These are phyloP conservation scores for Drosophila tsacasi DNA, from an alignment of 1,140 invertebrate genomes.

Conservation along the genomic window DNA sequence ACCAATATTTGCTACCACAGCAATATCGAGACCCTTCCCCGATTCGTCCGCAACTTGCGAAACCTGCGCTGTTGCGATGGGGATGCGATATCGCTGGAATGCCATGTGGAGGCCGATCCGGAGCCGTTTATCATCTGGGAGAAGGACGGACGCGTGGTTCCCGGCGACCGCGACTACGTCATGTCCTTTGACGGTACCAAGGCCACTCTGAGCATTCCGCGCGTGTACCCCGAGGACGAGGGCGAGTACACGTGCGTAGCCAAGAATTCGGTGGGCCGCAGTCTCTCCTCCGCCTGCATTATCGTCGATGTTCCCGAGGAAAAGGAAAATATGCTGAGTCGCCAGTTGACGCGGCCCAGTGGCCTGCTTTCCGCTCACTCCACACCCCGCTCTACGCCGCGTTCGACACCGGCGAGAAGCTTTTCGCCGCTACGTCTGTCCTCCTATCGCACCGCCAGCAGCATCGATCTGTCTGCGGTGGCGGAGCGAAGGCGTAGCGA, in stretches of 20 bases:
- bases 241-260: slow-evolving; percentile 95
- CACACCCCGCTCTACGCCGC: slow-evolving; percentile 90
- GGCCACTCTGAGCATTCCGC: slow-evolving; percentile 90
- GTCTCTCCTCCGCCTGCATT: slow-evolving; percentile 91
- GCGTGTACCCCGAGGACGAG: slow-evolving; percentile 94
- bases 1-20: slow-evolving; percentile 85
- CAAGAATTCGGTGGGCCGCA: slow-evolving; percentile 92
- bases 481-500: slow-evolving; percentile 86
- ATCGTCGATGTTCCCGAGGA: slow-evolving; percentile 93
- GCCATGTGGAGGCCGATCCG: slow-evolving; percentile 89
- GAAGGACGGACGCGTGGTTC: slow-evolving; percentile 90
- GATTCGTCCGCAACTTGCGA: slow-evolving; percentile 89
- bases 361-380: slow-evolving; percentile 89
- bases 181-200: slow-evolving; percentile 89
- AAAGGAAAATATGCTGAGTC: slow-evolving; percentile 90
- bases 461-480: slow-evolving; percentile 67
- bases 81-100: slow-evolving; percentile 92
- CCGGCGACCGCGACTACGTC: slow-evolving; percentile 87
- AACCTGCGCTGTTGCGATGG: slow-evolving; percentile 93
- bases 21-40: slow-evolving; percentile 90
- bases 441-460: slow-evolving; percentile 72
- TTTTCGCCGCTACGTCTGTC: slow-evolving; percentile 87
- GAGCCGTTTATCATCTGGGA: slow-evolving; percentile 91
- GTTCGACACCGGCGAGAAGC: slow-evolving; percentile 89
- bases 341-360: slow-evolving; percentile 88